Evolutionary conservation across 1,140 invertebrate genomes (phyloP).

Genomic region (Cecropterus lyciades): DNA sequence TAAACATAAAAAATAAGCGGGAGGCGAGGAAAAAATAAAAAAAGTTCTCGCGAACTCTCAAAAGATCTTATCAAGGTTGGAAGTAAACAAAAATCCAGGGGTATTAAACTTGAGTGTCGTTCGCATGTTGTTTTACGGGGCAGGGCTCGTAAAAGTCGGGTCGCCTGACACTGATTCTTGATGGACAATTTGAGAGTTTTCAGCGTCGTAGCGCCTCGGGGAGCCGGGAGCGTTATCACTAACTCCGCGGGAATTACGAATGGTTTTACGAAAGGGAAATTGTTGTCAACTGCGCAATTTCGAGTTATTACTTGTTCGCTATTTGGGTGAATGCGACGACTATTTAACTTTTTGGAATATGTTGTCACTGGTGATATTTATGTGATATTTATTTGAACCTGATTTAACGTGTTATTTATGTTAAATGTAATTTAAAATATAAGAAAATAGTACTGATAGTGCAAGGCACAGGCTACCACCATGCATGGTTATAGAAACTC

Average conservation of each 20-base stretch:
- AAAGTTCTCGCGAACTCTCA: conserved; percentile 22
- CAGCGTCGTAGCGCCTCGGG: conserved; percentile 46
- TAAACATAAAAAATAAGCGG: conserved; percentile 10
- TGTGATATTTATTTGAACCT: too few species aligned
- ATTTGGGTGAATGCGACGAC: conserved; percentile 16
- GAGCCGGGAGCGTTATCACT: conserved; percentile 18
- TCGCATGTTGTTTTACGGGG: conserved; percentile 63
- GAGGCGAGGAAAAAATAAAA: conserved; percentile 1
- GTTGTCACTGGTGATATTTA: too few species aligned
- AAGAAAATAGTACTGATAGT: too few species aligned
- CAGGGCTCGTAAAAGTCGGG: conserved; percentile 57
- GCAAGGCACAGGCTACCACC: too few species aligned
- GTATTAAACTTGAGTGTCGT: conserved; percentile 63
- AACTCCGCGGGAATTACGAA: conserved; percentile 32
- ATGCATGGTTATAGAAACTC: too few species aligned
- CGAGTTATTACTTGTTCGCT: conserved; percentile 22
- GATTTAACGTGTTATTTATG: too few species aligned
- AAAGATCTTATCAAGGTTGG: conserved; percentile 35
- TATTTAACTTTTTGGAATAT: too few species aligned
- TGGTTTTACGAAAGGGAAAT: conserved; percentile 32
- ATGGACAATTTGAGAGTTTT: conserved; percentile 74
- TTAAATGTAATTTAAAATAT: too few species aligned
- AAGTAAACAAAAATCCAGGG: conserved; percentile 59
- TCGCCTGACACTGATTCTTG: conserved; percentile 63
- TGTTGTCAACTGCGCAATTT: conserved; percentile 28